Evolutionary conservation across 2,888 invertebrate genomes (phyloP), one percentile per base, ranked within the genome.

Genomic region (Drosophila tripunctata): DNA sequence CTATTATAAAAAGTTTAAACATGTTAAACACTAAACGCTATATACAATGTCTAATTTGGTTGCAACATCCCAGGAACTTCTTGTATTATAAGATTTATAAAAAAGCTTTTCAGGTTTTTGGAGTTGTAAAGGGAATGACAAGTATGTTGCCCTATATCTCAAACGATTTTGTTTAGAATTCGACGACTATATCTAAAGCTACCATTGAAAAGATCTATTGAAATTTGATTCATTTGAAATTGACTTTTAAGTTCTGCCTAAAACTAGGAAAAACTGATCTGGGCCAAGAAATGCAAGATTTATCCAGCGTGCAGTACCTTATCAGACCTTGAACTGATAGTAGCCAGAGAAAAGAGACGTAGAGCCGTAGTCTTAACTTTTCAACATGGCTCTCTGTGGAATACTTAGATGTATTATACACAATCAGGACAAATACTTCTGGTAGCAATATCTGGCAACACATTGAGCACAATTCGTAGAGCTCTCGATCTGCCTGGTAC

Each of bases 231-330:
- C n/a, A n/a, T n/a, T n/a, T n/a, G n/a, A n/a, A n/a, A n/a, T n/a
- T n/a, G 27, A 8, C 27, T 27, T 4, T 3, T 1, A 22, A 22
- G 1, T 4, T 21, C n/a, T 4, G n/a, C 12, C 17, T 19, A 0
- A 33, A 10, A 1, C 14, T 0, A 12, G 14, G 10, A 4, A 10
- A 47, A 22, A 47, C 36, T 33, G 14, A 57, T 31, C 58, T 54
- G 12, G 52, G 48, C 44, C 40, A 51, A 51, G 41, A 51, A 14
- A 3, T 38, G 5, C 15, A 12, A 2, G 4, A 36, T 4, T 45
- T 63, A 45, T 33, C 19, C 27, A 38, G 50, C 10, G 4, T 33
- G 15, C 7, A 33, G 7, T 27, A 24, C 2, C 12, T 22, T 33
- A 41, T 48, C 41, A 22, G 7, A 4, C 24, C 27, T 21, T 31